These are phyloP conservation scores for Ceratina australensis DNA, from an alignment of 1,140 invertebrate species.

Conservation along the genomic window DNA sequence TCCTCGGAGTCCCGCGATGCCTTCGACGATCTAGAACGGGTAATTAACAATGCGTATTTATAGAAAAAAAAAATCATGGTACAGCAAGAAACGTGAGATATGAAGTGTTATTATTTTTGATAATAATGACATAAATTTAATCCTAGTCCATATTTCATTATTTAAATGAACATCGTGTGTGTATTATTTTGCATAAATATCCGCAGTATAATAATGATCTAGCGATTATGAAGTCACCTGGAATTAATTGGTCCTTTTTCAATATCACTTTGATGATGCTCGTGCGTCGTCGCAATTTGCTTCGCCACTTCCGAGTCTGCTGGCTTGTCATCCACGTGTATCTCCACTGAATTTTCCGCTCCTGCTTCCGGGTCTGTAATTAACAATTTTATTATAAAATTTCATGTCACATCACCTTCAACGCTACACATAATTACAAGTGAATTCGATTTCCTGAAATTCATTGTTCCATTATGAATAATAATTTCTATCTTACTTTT, in stretches of 20 bases:
- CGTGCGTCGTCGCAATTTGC: constrained; percentile 37
- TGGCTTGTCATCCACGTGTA: neutral
- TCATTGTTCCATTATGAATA: neutral
- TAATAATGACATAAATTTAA: no score
- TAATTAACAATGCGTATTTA: neutral
- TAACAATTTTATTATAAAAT: no score
- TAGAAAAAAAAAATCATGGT: no score
- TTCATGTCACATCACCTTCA: no score
- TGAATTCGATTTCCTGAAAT: neutral
- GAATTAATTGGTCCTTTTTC: neutral
- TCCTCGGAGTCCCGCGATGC: constrained; percentile 42
- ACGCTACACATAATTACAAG: no score
- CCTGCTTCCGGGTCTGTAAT: no score
- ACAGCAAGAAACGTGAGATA: neutral
- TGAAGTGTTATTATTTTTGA: neutral
- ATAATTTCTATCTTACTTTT: neutral
- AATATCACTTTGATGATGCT: constrained; percentile 1
- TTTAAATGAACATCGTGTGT: no score
- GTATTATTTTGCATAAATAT: no score
- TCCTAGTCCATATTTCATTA: no score
- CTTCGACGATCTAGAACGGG: constrained; percentile 17
- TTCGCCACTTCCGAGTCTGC: constrained; percentile 54
- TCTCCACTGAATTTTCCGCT: neutral
- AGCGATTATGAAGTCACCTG: constrained; percentile 6
- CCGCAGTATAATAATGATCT: no score